Percentiles rank a stretch among this genome's conserved stretches.
These are phyloP conservation scores for Stichodactyla helianthus DNA, from an alignment of 64 coral and sea anemone genomes.

Conservation along the genomic window DNA sequence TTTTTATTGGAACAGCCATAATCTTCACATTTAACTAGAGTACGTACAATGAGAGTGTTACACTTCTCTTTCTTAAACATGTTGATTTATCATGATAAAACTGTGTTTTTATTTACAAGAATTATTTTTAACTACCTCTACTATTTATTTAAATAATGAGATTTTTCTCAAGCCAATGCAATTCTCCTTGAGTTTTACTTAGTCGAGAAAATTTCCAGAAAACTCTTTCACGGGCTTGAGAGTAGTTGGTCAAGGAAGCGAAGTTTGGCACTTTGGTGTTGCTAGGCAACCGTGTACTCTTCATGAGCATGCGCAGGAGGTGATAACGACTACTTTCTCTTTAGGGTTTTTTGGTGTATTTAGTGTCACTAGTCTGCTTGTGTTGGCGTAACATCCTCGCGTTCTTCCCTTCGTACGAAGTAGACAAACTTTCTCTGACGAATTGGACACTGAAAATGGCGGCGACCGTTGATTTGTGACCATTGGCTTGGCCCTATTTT, in stretches of 20 bases:
- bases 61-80: too few relatives aligned
- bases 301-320: constrained; percentile 6
- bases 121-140: too few relatives aligned
- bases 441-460: background rate
- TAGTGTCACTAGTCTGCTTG: background rate
- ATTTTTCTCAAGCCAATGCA: too few relatives aligned
- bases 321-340: background rate
- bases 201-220: too few relatives aligned
- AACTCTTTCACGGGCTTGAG: background rate
- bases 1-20: too few relatives aligned
- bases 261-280: background rate
- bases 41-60: too few relatives aligned
- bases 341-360: background rate
- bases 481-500: background rate
- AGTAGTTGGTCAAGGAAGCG: background rate
- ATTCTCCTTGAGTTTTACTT: too few relatives aligned
- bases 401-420: background rate
- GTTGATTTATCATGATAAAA: too few relatives aligned
- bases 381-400: background rate
- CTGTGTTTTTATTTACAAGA: too few relatives aligned
- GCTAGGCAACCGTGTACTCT: background rate
- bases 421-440: background rate
- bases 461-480: background rate
- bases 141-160: too few relatives aligned
- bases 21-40: too few relatives aligned